Conservation (phyloP, 2,888 invertebrate species). For the Holacanthella duospinosa region DNA sequence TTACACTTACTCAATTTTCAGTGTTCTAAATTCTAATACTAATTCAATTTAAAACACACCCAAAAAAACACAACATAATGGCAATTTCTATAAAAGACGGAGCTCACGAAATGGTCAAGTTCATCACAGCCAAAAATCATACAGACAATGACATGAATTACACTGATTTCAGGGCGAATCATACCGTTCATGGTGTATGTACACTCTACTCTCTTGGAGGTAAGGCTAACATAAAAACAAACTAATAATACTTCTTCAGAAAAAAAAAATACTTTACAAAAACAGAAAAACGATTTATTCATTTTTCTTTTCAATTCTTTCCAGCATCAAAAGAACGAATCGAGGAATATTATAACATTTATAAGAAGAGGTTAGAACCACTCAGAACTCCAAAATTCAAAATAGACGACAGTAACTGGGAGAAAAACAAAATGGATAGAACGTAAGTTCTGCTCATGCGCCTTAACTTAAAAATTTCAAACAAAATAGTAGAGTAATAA, state of each 20-base stretch:
- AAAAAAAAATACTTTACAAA: not conserved
- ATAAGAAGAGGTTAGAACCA: not conserved
- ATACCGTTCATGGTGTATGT: not conserved
- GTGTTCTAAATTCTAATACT: no score
- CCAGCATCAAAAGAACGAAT: not conserved
- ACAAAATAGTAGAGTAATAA: no score
- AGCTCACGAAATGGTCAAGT: no score
- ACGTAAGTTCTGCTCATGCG: not conserved
- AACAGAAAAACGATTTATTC: not conserved
- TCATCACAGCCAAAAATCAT: not conserved
- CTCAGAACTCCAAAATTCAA: not conserved
- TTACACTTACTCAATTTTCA: no score
- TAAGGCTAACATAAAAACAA: no score
- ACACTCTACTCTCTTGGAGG: not conserved
- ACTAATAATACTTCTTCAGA: no score
- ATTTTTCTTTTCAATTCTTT: not conserved
- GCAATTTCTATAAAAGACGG: no score
- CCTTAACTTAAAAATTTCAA: not conserved
- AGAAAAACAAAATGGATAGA: not conserved
- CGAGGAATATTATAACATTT: not conserved
- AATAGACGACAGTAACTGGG: not conserved
- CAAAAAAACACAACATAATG: no score
- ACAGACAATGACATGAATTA: not conserved
- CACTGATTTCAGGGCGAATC: not conserved
- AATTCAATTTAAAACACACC: no score